Base-by-base conservation (phyloP, 2,113 vertebrate genomes). In the Osmerus eperlanus region DNA sequence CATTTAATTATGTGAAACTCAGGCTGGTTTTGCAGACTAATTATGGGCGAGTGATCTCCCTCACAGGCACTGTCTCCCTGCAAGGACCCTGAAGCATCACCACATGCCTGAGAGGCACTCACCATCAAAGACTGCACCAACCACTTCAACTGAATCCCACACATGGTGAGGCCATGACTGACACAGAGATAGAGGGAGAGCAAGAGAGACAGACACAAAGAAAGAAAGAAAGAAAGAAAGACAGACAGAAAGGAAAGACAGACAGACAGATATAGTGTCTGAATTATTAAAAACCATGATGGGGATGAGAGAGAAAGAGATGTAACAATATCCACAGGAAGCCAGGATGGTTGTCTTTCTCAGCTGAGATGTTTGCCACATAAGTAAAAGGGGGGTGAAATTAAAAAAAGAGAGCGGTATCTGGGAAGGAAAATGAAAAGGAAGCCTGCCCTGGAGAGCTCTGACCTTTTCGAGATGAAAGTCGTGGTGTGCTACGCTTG, bases 1-100 rank as follows among this genome's bases (percentile, higher is more conserved):
- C 81, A 65, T 90, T 91, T 91, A 90, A 89, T 92, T 90, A 87
- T 88, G 81, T 77, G 86, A 87, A 91, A 90, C 84, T 51, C 63
- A 77, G 82, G 74, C 79, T 7, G 79, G 65, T 28, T 41, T 72
- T 41, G 84, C 64, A 59, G 73, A 88, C 79, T 84, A 85, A 90
- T 91, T 90, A 89, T 70, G 73, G 87, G 19, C 23, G 80, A 76
- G 77, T 80, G 54, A 84, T 85, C 83, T 72, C 77, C 58, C 67
- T 82, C 70, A 70, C 80, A 72, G 61, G 68, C 75, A 83, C 80
- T 19, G 73, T 83, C 25, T 19, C 73, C 71, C 59, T 60, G 54
- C 84, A 52, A 70, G 77, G 14, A 68, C 82, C 84, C 74, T 1
- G 55, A 2, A 58, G 63, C 83, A 66, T 83, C 74, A 78, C 84